A percentile compares a stretch with the other conserved stretches of the same genome.
Evolutionary conservation across 2,797 vertebrate species (phyloP).

Genomic region (Acipenser oxyrinchus): DNA sequence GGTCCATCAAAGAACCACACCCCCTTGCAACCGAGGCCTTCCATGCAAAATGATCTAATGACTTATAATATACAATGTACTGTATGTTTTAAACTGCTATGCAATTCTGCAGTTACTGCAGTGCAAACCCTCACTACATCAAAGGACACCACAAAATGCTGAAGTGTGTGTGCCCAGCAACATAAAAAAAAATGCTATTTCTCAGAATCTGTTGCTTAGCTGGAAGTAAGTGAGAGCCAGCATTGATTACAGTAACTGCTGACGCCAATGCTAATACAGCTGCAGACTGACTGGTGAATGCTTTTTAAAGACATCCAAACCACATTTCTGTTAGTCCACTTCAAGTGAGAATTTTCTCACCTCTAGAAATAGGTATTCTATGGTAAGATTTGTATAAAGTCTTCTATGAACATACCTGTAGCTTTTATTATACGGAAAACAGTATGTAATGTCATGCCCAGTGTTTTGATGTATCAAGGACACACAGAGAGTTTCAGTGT

Average conservation of each 20-base stretch:
- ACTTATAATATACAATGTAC: too few relatives aligned
- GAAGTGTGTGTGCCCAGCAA: not conserved
- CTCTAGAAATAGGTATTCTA: not conserved
- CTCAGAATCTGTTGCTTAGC: not conserved
- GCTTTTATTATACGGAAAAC: too few relatives aligned
- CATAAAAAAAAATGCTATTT: not conserved
- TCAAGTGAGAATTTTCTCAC: slow-evolving; percentile 8
- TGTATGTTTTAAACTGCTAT: too few relatives aligned
- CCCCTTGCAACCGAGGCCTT: too few relatives aligned
- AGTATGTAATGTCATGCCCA: too few relatives aligned
- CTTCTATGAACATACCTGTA: too few relatives aligned
- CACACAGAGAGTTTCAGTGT: too few relatives aligned
- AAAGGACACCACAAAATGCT: not conserved
- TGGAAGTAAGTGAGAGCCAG: not conserved
- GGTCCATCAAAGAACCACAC: too few relatives aligned
- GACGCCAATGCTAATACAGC: slow-evolving; percentile 5
- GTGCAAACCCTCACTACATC: not conserved
- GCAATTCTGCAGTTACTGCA: too few relatives aligned
- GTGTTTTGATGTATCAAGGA: too few relatives aligned
- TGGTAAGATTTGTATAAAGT: too few relatives aligned
- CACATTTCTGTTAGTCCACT: not conserved
- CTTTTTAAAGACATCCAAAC: slow-evolving; percentile 1
- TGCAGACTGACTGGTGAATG: not conserved
- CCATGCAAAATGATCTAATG: too few relatives aligned
- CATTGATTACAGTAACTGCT: slow-evolving; percentile 11